Evolutionary conservation across 2,888 invertebrate species (phyloP).

Genomic region (Trissonchulus sp.): DNA sequence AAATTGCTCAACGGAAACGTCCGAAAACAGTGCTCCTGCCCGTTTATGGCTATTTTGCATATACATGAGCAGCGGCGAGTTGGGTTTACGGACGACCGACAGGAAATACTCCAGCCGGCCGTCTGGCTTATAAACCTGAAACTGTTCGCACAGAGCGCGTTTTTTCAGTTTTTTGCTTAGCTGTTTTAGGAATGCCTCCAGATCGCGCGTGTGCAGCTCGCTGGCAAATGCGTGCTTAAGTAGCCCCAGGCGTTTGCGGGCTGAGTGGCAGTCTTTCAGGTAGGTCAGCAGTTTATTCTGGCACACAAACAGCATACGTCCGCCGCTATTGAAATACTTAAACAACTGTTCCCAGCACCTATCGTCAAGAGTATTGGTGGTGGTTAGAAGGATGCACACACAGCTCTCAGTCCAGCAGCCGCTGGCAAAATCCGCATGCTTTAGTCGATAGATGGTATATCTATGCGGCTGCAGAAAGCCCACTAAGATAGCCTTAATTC

Average conservation of each 20-base stretch:
- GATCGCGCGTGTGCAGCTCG: constrained; percentile 37
- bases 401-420: constrained; percentile 21
- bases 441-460: constrained; percentile 28
- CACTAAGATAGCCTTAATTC: neutral
- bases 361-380: constrained; percentile 22
- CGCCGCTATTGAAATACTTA: constrained; percentile 35
- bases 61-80: constrained; percentile 46
- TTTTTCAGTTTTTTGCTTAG: constrained; percentile 41
- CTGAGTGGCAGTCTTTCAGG: constrained; percentile 42
- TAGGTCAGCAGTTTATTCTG: constrained; percentile 47
- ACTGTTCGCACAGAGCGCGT: constrained; percentile 30
- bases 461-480: neutral
- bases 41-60: constrained; percentile 40
- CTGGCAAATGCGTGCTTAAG: constrained; percentile 38
- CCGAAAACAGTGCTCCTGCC: constrained; percentile 49
- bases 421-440: neutral
- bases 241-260: constrained; percentile 40
- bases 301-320: constrained; percentile 49
- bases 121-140: constrained; percentile 4
- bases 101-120: constrained; percentile 29
- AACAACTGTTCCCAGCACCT: constrained; percentile 18
- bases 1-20: constrained; percentile 44
- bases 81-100: constrained; percentile 26
- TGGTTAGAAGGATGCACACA: constrained; percentile 45
- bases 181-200: constrained; percentile 47